Evolutionary conservation across 1,140 invertebrate species (phyloP), one percentile per base, ranked within the genome.

Genomic region (Drosophila ficusphila): DNA sequence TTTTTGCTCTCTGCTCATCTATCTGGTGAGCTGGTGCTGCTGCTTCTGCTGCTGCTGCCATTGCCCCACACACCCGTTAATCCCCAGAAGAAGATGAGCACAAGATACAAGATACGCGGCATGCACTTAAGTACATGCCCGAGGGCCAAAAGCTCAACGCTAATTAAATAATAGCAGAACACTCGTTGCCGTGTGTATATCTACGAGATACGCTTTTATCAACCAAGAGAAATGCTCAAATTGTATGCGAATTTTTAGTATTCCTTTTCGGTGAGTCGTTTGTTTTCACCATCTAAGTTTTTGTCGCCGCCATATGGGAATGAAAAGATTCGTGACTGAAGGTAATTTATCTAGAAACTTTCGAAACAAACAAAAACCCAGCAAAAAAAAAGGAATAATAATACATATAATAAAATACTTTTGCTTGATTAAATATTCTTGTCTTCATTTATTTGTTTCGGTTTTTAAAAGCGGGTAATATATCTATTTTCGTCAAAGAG

Each of bases 81-180:
- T 64, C 60, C 60, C 44, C 58, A 5, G 33, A 51, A 5, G 33
- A 51, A 41, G 34, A 49, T 65, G 62, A 67, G 44, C 44, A 67
- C 36, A 65, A 67, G 62, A 67, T 67, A 65, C 62, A 39, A 65
- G 62, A 42, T 58, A 58, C 54, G 42, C 12, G 62, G 27, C 25
- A 67, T 67, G 62, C 62, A 67, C 62, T 67, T 41, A 67, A 51
- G 62, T 65, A 39, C 34, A 31, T 31, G 60, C 62, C 62, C 60
- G 44, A 67, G 62, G 62, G 60, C 62, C 62, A 52, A 67, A 67
- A 67, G 60, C 62, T 67, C 62, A 67, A 67, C 60, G 62, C 62
- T 67, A 67, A 67, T 67, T 67, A 67, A 67, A 67, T 67, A 67
- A 67, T 67, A 49, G 62, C 61, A 67, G 60, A 67, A 67, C 62